These are phyloP conservation scores for Egretta garzetta DNA, from an alignment of 2,113 vertebrate genomes.

Conservation along the genomic window DNA sequence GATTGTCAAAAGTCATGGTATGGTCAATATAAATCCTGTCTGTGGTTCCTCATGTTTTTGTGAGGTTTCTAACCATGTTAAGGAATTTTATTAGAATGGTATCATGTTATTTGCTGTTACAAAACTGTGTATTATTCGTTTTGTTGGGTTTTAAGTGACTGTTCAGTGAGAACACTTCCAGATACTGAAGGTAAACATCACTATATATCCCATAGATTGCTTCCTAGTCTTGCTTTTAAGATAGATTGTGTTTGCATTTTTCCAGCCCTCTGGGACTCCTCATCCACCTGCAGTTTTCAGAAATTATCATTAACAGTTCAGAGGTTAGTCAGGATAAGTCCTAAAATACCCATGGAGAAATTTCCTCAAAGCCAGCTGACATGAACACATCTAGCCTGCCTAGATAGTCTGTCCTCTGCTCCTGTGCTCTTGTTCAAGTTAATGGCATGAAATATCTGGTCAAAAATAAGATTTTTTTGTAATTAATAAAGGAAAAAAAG, in stretches of 20 bases:
- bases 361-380: background rate
- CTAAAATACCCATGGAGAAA: background rate
- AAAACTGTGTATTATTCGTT: background rate
- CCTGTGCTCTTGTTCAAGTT: background rate
- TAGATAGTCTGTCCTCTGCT: background rate
- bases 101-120: background rate
- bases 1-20: background rate
- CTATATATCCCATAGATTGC: background rate
- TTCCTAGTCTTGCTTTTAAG: background rate
- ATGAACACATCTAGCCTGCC: background rate
- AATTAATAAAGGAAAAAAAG: background rate
- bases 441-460: background rate
- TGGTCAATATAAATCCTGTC: background rate
- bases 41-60: background rate
- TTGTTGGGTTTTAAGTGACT: background rate
- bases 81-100: background rate
- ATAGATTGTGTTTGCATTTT: background rate
- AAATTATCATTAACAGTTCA: background rate
- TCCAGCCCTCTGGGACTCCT: background rate
- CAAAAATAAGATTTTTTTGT: background rate
- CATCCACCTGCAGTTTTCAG: background rate
- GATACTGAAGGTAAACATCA: background rate
- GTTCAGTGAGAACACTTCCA: background rate
- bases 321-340: background rate
- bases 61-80: background rate